Evolutionary conservation across 2,797 vertebrate genomes (phyloP).

Genomic region (Xenops minutus): DNA sequence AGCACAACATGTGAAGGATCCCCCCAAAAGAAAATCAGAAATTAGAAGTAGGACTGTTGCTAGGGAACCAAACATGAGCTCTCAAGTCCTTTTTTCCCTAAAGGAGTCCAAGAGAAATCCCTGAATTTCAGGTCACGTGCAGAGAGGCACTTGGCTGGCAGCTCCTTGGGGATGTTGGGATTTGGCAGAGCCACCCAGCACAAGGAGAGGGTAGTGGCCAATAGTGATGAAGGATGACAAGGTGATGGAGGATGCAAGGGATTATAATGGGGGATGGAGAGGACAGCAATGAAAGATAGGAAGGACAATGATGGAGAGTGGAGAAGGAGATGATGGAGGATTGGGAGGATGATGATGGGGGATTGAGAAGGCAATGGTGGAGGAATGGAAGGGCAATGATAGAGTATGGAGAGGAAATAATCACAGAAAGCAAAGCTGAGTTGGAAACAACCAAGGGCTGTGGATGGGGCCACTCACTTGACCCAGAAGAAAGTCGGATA

Average conservation of each 20-base stretch:
- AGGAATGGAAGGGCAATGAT: neutral
- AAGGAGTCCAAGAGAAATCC: neutral
- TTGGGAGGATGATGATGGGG: neutral
- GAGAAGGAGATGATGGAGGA: neutral
- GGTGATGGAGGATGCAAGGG: neutral
- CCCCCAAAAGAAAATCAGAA: neutral
- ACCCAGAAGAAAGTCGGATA: neutral
- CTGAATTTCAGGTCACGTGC: neutral
- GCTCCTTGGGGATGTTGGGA: neutral
- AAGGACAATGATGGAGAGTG: accelerated
- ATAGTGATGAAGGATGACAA: neutral
- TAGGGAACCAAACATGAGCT: conserved; percentile 30
- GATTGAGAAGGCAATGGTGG: neutral
- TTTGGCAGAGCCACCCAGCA: neutral
- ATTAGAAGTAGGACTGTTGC: conserved; percentile 39
- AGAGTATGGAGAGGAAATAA: neutral
- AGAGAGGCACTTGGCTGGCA: accelerated
- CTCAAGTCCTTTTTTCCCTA: neutral
- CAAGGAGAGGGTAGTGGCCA: neutral
- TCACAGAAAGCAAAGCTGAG: neutral
- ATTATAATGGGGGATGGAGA: no score
- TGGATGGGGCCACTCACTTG: neutral
- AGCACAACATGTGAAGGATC: neutral
- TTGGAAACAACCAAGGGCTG: neutral
- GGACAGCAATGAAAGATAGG: neutral